phyloP scores from a whole-genome alignment of 2,888 invertebrate genomes.

The Syrista parreyssii region DNA sequence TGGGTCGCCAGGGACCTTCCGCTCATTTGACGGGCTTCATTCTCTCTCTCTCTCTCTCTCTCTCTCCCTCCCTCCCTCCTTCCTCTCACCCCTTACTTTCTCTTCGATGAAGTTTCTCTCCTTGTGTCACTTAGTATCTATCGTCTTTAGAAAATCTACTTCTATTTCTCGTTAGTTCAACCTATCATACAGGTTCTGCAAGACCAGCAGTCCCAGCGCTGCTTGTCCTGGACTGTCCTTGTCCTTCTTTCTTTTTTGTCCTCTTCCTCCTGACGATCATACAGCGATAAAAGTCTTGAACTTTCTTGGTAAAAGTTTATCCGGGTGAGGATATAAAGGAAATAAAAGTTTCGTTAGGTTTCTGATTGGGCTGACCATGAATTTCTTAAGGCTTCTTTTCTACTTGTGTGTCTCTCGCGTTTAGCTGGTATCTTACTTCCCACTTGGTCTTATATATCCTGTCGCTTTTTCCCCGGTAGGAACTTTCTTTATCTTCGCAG shows the following conservation, averaged over 20 bases:
- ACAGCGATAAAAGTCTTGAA: neutral
- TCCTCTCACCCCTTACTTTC: no score
- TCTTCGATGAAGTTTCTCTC: neutral
- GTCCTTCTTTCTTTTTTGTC: neutral
- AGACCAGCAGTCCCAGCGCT: neutral
- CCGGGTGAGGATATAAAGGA: neutral
- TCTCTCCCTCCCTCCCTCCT: neutral
- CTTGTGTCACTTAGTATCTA: neutral
- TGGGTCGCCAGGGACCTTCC: neutral
- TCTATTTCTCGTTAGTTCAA: neutral
- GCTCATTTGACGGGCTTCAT: neutral
- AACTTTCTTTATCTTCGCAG: neutral
- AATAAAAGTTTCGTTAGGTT: neutral
- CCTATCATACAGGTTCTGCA: neutral
- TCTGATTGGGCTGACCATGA: neutral
- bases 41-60: neutral
- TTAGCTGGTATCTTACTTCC: neutral
- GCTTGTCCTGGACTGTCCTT: neutral
- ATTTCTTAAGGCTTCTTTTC: neutral
- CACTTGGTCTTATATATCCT: neutral
- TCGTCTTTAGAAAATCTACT: conserved; percentile 4
- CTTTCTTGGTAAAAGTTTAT: neutral
- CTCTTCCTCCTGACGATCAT: neutral
- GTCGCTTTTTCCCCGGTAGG: neutral
- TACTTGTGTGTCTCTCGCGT: neutral